These are phyloP conservation scores for Gymnopithys bicolor DNA, from an alignment of 2,797 vertebrate genomes.

Conservation along the genomic window DNA sequence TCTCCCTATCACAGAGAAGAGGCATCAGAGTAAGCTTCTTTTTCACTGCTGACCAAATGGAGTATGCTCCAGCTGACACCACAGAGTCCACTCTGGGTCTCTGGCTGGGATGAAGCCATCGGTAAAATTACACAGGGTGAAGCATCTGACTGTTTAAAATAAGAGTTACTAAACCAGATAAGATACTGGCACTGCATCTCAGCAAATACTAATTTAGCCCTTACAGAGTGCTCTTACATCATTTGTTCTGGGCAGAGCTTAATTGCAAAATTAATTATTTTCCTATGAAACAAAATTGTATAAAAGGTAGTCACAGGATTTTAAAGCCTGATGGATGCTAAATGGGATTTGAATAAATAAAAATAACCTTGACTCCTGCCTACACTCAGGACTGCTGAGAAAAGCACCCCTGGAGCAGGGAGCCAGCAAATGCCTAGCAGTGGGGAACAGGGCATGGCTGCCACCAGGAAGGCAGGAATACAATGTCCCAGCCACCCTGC, in stretches of 20 bases:
- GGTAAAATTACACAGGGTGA: not conserved
- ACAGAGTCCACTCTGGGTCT: accelerated
- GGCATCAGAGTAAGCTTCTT: not conserved
- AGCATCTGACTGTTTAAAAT: not conserved
- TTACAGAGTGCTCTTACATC: not conserved
- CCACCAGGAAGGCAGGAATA: not conserved
- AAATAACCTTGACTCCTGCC: not conserved
- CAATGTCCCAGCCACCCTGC: accelerated
- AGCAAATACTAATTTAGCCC: slow-evolving; percentile 27
- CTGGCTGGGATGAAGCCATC: accelerated
- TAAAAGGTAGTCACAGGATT: not conserved
- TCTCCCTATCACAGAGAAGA: not conserved
- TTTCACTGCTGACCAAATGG: not conserved
- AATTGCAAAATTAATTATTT: slow-evolving; percentile 40
- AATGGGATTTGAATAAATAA: not conserved
- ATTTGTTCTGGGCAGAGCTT: not conserved
- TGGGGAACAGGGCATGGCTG: not conserved
- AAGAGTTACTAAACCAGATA: not conserved
- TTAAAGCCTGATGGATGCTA: not conserved
- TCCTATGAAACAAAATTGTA: slow-evolving; percentile 6
- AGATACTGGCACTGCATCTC: not conserved
- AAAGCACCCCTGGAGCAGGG: accelerated
- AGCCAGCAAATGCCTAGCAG: accelerated
- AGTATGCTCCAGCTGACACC: not conserved
- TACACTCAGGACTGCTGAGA: not conserved